phyloP scores from a whole-genome alignment of 2,113 vertebrate species.

The Callocephalon fimbriatum region DNA sequence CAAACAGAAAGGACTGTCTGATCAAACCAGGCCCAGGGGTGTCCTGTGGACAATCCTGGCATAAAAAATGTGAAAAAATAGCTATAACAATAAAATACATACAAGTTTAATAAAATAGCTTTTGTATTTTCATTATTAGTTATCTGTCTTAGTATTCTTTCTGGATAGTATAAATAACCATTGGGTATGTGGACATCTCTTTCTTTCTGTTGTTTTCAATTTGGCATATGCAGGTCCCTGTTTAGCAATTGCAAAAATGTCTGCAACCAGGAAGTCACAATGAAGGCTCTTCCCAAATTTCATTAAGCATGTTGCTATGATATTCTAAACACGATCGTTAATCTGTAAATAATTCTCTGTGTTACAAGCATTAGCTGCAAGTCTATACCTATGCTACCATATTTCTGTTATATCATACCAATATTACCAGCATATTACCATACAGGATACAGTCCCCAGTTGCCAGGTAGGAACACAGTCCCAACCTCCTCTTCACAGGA shows the following conservation, averaged over 20 bases:
- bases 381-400: background rate
- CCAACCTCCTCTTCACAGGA: background rate
- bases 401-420: background rate
- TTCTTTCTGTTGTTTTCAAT: background rate
- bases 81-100: background rate
- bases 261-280: background rate
- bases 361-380: background rate
- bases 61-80: background rate
- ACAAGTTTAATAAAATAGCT: background rate
- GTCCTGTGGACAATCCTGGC: background rate
- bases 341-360: background rate
- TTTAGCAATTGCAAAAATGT: background rate
- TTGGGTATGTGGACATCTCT: background rate
- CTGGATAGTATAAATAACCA: background rate
- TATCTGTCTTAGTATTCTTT: background rate
- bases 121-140: background rate
- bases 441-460: background rate
- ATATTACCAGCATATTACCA: background rate
- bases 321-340: background rate
- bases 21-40: background rate
- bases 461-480: background rate
- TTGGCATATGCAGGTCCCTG: background rate
- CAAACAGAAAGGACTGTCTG: background rate
- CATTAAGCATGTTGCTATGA: fast-evolving
- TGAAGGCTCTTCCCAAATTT: background rate